phyloP scores from a whole-genome alignment of 1,140 invertebrate genomes.

The Drosophila sulfurigaster region DNA sequence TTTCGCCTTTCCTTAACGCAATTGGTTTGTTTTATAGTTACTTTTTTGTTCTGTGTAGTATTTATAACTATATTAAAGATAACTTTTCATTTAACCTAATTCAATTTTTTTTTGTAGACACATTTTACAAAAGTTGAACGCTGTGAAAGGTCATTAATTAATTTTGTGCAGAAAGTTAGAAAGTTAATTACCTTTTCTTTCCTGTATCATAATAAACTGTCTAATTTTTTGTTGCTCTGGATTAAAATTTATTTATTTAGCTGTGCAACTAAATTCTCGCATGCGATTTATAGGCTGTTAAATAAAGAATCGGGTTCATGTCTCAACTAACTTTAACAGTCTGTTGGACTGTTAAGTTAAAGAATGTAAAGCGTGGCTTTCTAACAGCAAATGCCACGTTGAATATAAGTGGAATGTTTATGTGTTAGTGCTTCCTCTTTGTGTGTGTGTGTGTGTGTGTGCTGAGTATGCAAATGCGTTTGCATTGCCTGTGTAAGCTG shows the following conservation, averaged over 20 bases:
- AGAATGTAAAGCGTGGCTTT: neutral
- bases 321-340: slow-evolving; percentile 47
- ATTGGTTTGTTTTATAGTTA: too few relatives aligned
- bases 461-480: slow-evolving; percentile 24
- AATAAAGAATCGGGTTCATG: slow-evolving; percentile 26
- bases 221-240: neutral
- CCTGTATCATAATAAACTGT: too few relatives aligned
- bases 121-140: too few relatives aligned
- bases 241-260: slow-evolving; percentile 10
- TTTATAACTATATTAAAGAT: too few relatives aligned
- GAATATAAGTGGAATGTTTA: neutral
- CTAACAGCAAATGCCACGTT: slow-evolving; percentile 5
- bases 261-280: slow-evolving; percentile 24
- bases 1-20: too few relatives aligned
- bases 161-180: too few relatives aligned
- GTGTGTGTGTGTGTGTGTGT: slow-evolving; percentile 4
- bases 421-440: neutral
- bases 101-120: too few relatives aligned
- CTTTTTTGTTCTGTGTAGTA: too few relatives aligned
- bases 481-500: neutral
- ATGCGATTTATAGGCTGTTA: slow-evolving; percentile 29
- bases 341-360: slow-evolving; percentile 11
- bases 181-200: too few relatives aligned
- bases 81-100: too few relatives aligned
- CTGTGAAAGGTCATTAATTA: too few relatives aligned